These are phyloP conservation scores for Maniola jurtina DNA, from an alignment of 1,140 invertebrate species.

Conservation along the genomic window DNA sequence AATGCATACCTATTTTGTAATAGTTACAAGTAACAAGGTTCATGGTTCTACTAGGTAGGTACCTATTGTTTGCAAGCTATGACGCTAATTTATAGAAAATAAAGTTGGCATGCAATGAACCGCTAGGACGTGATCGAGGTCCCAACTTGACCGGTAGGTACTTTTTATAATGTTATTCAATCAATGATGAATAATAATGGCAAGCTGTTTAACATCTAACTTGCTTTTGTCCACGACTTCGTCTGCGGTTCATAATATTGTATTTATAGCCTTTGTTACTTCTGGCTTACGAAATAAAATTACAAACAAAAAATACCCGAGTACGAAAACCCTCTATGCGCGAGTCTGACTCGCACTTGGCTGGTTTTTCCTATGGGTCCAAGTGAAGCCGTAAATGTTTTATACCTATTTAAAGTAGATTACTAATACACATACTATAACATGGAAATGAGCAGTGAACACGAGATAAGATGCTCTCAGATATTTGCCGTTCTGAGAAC, in stretches of 20 bases:
- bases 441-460: conserved; percentile 21
- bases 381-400: neutral
- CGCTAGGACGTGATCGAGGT: conserved; percentile 32
- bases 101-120: conserved; percentile 30
- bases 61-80: conserved; percentile 1
- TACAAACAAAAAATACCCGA: too few species aligned
- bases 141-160: conserved; percentile 34
- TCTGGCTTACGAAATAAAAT: too few species aligned
- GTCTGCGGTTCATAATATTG: too few species aligned
- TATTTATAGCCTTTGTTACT: too few species aligned
- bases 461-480: conserved; percentile 29
- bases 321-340: too few species aligned
- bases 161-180: conserved; percentile 29
- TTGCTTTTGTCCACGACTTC: too few species aligned
- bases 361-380: too few species aligned
- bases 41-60: neutral
- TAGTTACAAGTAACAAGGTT: neutral
- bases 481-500: conserved; percentile 55
- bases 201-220: neutral
- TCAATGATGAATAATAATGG: conserved; percentile 34
- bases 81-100: conserved; percentile 16
- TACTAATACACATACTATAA: neutral
- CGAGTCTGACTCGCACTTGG: too few species aligned
- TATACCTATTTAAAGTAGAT: neutral
- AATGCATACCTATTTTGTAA: too few species aligned